Evolutionary conservation across 2,113 vertebrate genomes (phyloP).

Genomic region (Peucedramus taeniatus): DNA sequence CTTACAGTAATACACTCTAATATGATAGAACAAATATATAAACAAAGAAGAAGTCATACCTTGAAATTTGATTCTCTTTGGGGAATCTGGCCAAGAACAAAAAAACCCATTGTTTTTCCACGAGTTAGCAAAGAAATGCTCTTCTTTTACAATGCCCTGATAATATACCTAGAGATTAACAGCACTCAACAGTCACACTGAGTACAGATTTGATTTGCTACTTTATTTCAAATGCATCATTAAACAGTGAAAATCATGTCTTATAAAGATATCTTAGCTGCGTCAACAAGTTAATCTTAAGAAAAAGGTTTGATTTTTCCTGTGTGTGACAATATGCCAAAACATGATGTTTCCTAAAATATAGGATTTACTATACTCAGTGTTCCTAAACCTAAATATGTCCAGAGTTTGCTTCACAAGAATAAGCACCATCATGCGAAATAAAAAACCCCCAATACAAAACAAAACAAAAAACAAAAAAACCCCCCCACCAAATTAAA

Average conservation of each 20-base stretch:
- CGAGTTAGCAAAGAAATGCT: not conserved
- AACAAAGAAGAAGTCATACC: not conserved
- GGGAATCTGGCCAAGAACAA: not conserved
- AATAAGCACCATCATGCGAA: not conserved
- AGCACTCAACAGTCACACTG: not conserved
- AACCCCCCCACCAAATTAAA: too few species aligned
- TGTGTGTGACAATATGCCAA: not conserved
- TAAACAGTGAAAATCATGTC: not conserved
- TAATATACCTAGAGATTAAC: not conserved
- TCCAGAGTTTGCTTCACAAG: not conserved
- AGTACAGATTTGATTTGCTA: not conserved
- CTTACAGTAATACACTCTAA: not conserved
- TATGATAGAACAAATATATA: not conserved
- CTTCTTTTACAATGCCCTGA: not conserved
- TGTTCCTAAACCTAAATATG: not conserved
- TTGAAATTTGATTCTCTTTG: not conserved
- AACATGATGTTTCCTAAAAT: conserved; percentile 6
- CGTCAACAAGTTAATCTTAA: not conserved
- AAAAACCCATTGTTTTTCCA: not conserved
- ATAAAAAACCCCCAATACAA: not conserved
- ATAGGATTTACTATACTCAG: not conserved
- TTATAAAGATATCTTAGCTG: not conserved
- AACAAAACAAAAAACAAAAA: too few species aligned
- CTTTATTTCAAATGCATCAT: not conserved
- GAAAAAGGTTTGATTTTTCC: not conserved